These are phyloP conservation scores for Mythimna lalbum DNA, from an alignment of 2,888 invertebrate genomes.

Conservation along the genomic window DNA sequence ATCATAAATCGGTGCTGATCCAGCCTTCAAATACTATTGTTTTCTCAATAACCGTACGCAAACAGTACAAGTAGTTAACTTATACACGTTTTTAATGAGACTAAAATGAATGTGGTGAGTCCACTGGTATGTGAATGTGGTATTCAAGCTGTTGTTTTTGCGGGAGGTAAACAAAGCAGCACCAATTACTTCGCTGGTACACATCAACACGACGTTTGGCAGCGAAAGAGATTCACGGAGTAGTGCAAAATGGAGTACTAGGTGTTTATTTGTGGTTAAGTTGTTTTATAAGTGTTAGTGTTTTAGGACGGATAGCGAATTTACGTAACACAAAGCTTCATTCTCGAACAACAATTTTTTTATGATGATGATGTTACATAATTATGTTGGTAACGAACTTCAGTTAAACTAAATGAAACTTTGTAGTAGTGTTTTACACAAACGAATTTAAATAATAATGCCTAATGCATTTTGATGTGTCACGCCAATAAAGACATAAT, in stretches of 20 bases:
- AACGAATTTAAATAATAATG: too few species aligned
- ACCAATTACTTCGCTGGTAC: constrained; percentile 39
- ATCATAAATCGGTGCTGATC: background rate
- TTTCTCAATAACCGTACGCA: background rate
- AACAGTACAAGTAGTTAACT: constrained; percentile 22
- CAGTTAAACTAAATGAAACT: too few species aligned
- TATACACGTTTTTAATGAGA: constrained; percentile 25
- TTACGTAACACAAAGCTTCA: background rate
- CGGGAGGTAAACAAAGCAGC: constrained; percentile 22
- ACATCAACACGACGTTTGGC: constrained; percentile 46
- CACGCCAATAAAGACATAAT: too few species aligned
- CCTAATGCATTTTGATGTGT: too few species aligned
- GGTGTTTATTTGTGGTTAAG: background rate
- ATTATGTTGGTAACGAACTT: too few species aligned
- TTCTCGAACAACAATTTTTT: too few species aligned
- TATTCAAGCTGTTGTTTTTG: constrained; percentile 20
- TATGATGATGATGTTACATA: too few species aligned
- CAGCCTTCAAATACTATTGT: background rate
- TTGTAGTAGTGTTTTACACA: too few species aligned
- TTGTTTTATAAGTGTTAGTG: background rate
- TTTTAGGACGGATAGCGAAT: background rate
- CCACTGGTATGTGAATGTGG: background rate
- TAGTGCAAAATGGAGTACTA: constrained; percentile 19
- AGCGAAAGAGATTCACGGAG: constrained; percentile 15
- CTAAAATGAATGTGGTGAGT: constrained; percentile 16